phyloP scores from a whole-genome alignment of 2,888 invertebrate species.

The Parnassius glacialis region DNA sequence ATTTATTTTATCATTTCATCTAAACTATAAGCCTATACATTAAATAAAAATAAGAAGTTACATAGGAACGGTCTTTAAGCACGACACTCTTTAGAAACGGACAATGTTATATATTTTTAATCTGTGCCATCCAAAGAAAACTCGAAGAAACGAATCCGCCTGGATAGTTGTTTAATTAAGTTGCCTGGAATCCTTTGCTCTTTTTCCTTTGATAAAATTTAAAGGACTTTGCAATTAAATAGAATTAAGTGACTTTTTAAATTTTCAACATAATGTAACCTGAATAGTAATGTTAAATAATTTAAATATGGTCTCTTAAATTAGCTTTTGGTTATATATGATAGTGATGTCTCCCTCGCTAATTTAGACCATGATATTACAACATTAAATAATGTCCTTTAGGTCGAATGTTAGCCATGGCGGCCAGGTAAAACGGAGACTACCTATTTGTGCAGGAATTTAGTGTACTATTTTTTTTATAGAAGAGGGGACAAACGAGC shows the following conservation, averaged over 20 bases:
- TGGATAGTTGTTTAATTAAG: slow-evolving; percentile 26
- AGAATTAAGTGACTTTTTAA: slow-evolving; percentile 3
- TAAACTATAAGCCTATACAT: no score
- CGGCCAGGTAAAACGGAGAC: no score
- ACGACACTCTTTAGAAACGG: slow-evolving; percentile 12
- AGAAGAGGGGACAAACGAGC: no score
- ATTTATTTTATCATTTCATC: no score
- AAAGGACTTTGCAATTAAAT: slow-evolving; percentile 13
- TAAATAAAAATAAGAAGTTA: background rate
- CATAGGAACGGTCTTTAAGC: background rate
- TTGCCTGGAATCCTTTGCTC: slow-evolving; percentile 18
- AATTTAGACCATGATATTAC: no score
- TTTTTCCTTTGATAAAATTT: slow-evolving; percentile 21
- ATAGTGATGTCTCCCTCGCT: no score
- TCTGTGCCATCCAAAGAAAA: slow-evolving; percentile 20
- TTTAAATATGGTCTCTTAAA: background rate
- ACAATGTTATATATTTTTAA: slow-evolving; percentile 24
- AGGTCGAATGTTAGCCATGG: no score
- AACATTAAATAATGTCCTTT: no score
- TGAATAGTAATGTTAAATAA: background rate
- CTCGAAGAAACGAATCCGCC: slow-evolving; percentile 10
- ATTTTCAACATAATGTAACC: background rate
- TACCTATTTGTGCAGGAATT: no score
- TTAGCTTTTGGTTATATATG: background rate
- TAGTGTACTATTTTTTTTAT: no score